phyloP scores from a whole-genome alignment of 2,113 vertebrate species.

The Cyprinodon variegatus region DNA sequence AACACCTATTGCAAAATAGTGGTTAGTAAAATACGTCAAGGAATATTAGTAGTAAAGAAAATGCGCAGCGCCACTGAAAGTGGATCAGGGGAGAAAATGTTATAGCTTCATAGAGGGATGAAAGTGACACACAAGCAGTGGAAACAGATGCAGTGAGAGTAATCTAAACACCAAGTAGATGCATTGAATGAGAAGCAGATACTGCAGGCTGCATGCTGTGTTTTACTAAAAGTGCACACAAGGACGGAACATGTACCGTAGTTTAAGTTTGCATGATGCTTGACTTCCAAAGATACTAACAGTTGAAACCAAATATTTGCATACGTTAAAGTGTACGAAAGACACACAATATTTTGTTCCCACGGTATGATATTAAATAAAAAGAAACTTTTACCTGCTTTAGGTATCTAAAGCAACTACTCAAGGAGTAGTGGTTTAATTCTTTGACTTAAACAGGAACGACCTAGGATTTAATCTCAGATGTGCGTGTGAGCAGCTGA shows the following conservation, averaged over 20 bases:
- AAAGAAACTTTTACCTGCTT: not conserved
- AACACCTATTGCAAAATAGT: accelerated
- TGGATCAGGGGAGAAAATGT: slow-evolving; percentile 47
- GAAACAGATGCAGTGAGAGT: slow-evolving; percentile 54
- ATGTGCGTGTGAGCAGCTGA: no score
- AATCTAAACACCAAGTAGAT: slow-evolving; percentile 58
- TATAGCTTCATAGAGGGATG: slow-evolving; percentile 49
- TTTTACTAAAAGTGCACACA: slow-evolving; percentile 50
- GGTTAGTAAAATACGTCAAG: not conserved
- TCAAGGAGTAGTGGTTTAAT: no score
- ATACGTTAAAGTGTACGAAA: not conserved
- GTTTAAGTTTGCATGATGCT: slow-evolving; percentile 32
- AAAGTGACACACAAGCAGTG: slow-evolving; percentile 59
- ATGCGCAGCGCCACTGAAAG: not conserved
- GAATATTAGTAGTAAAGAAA: not conserved
- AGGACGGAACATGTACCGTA: slow-evolving; percentile 58
- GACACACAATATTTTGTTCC: not conserved
- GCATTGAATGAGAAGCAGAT: slow-evolving; percentile 53
- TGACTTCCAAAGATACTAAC: slow-evolving; percentile 31
- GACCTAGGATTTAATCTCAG: no score
- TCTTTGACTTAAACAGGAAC: no score
- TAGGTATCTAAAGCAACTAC: not conserved
- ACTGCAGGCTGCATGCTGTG: slow-evolving; percentile 48
- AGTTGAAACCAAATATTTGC: slow-evolving; percentile 20
- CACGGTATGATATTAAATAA: not conserved